These are phyloP conservation scores for Ammospiza nelsoni DNA, from an alignment of 2,113 vertebrate genomes.

Conservation along the genomic window DNA sequence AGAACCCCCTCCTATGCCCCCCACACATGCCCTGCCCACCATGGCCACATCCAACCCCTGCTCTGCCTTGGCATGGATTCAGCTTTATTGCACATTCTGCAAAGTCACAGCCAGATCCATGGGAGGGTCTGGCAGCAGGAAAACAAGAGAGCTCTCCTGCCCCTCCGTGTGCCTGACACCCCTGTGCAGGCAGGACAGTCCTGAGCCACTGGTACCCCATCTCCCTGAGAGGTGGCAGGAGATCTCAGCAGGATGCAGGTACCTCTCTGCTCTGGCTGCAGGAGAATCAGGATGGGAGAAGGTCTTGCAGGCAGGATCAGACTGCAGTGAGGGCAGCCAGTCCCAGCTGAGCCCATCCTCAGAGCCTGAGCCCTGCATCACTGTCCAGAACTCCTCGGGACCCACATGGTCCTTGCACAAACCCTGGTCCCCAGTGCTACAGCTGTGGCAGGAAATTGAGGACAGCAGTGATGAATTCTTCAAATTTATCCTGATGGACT, in stretches of 20 bases:
- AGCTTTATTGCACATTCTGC: conserved; percentile 35
- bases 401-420: not conserved
- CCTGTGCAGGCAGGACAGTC: not conserved
- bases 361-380: fast-evolving
- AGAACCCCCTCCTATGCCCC: not conserved
- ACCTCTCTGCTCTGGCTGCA: not conserved
- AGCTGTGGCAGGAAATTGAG: conserved; percentile 80
- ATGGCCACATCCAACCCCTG: not conserved
- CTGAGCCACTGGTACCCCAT: fast-evolving
- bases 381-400: not conserved
- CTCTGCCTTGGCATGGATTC: not conserved
- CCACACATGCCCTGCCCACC: not conserved
- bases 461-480: conserved; percentile 87
- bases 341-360: not conserved
- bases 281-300: not conserved
- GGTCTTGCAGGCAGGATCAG: not conserved
- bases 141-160: not conserved
- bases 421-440: not conserved
- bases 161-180: fast-evolving
- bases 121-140: not conserved
- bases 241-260: not conserved
- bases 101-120: not conserved
- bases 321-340: not conserved
- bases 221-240: not conserved
- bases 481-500: conserved; percentile 90